Base-by-base conservation (phyloP, 2,888 invertebrate species). In the Rambutsinella grinnellia region DNA sequence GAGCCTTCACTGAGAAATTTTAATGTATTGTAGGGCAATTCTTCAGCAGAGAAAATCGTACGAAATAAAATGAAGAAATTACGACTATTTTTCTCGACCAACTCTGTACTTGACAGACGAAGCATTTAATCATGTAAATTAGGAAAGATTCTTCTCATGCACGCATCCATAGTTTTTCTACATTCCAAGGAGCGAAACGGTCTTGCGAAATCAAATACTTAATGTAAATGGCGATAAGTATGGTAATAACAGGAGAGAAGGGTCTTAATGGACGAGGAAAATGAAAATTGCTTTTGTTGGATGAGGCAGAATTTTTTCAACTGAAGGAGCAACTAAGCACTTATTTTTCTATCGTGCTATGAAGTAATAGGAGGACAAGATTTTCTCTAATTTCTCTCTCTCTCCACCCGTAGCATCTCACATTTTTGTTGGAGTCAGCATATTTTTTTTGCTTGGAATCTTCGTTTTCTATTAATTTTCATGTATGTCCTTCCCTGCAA, bases 41-140 rank as follows among this genome's bases (percentile, higher is more conserved):
- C 54, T 60, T 58, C 36, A 53, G 17, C 27, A n/a, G 44, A 13
- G 49, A 49, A 70, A 56, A 53, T n/a, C 56, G 54, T 62, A 54
- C 62, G 62, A 72, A 72, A 60, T 65, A 66, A 65, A 65, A 28
- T 56, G 13, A 61, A 53, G 72, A 72, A 72, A 72, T 72, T 66
- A 66, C 58, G 51, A 66, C 51, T 60, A 66, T 66, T 72, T 72
- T 61, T 66, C 47, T 66, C 57, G 46, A 28, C 60, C 63, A 63
- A 36, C 26, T 58, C 72, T 72, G 72, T 60, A 66, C 72, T 72
- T 72, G 72, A 72, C 72, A 72, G 72, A 72, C 72, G 36, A 53
- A 72, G 72, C 72, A 72, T 72, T 72, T 72, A 72, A 72, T 72
- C 72, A 72, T 72, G 72, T 54, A 72, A 72, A 72, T 72, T 72